Percentiles rank a stretch among this genome's conserved stretches.
These are phyloP conservation scores for Hippocampus mohnikei DNA, from an alignment of 2,113 vertebrate genomes.

Conservation along the genomic window DNA sequence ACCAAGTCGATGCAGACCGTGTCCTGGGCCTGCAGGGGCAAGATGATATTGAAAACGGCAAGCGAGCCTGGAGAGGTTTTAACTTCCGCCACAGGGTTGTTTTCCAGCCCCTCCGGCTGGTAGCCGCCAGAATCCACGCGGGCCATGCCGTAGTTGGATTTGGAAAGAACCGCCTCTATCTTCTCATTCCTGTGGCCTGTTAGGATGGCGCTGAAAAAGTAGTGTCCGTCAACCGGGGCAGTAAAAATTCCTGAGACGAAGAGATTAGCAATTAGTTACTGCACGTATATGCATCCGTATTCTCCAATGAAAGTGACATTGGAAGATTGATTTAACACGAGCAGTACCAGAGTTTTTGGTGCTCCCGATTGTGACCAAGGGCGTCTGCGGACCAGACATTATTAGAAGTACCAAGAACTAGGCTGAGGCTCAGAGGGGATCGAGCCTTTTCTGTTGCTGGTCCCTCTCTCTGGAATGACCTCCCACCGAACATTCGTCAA, in stretches of 20 bases:
- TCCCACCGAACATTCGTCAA: too few relatives aligned
- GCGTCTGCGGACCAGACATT: too few relatives aligned
- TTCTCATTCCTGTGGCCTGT: constrained; percentile 85
- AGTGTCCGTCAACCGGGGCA: constrained; percentile 80
- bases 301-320: background rate
- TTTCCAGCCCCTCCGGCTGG: constrained; percentile 89
- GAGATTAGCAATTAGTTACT: background rate
- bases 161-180: constrained; percentile 89
- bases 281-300: background rate
- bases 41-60: constrained; percentile 86
- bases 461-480: too few relatives aligned
- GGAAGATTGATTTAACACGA: too few relatives aligned
- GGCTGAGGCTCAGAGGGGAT: too few relatives aligned
- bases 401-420: too few relatives aligned
- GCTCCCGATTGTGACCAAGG: too few relatives aligned
- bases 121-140: constrained; percentile 88
- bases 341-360: too few relatives aligned
- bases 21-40: constrained; percentile 80
- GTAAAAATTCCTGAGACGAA: constrained; percentile 81
- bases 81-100: constrained; percentile 82
- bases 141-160: constrained; percentile 86
- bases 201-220: constrained; percentile 87
- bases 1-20: constrained; percentile 91
- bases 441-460: too few relatives aligned
- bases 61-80: constrained; percentile 79